phyloP scores from a whole-genome alignment of 2,113 vertebrate genomes.

The Pandion haliaetus region DNA sequence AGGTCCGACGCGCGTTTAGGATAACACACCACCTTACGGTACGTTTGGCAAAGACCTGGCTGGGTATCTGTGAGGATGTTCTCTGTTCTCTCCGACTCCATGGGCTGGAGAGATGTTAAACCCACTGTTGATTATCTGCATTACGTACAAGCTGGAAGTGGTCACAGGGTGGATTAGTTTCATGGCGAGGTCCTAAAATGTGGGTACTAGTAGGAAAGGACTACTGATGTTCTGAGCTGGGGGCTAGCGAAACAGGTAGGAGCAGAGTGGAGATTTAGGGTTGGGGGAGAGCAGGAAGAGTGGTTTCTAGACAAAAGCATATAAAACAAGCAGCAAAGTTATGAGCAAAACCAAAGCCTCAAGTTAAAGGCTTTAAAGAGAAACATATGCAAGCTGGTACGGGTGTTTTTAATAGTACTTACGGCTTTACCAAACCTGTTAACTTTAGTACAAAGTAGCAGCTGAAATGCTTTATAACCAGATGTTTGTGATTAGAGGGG shows the following conservation, averaged over 20 bases:
- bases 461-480: not conserved
- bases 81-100: not conserved
- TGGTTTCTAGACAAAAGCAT: not conserved
- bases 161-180: not conserved
- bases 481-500: not conserved
- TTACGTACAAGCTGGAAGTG: not conserved
- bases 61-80: not conserved
- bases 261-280: not conserved
- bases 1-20: fast-evolving
- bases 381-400: not conserved
- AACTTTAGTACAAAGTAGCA: not conserved
- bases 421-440: not conserved
- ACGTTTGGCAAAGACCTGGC: not conserved
- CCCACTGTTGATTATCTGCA: not conserved
- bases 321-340: not conserved
- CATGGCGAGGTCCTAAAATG: not conserved
- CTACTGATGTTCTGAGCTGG: not conserved
- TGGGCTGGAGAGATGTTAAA: not conserved
- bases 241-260: not conserved
- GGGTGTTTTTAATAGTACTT: not conserved
- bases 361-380: not conserved
- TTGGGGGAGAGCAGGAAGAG: not conserved
- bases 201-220: not conserved
- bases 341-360: not conserved
- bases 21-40: fast-evolving